Percentiles rank a stretch among this genome's conserved stretches.
phyloP scores from a whole-genome alignment of 2,113 vertebrate species.

The Chaetops frenatus region DNA sequence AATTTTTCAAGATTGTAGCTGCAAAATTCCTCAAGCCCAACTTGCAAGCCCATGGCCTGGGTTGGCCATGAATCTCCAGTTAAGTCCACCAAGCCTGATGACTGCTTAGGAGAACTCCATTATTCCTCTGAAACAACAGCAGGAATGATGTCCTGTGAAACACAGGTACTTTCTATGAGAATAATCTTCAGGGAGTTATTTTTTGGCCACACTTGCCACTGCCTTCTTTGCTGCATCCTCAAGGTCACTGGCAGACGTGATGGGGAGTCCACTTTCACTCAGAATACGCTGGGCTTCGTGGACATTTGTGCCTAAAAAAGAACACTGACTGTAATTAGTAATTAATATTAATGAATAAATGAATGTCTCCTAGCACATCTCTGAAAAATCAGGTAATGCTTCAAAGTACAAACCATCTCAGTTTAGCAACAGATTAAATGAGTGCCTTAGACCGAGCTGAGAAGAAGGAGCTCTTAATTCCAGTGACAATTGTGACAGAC shows the following conservation, averaged over 20 bases:
- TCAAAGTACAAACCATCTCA: background rate
- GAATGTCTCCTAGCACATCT: background rate
- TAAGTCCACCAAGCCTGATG: background rate
- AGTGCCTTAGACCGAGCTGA: background rate
- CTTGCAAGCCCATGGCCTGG: background rate
- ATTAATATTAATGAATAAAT: background rate
- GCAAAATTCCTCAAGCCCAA: background rate
- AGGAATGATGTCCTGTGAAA: background rate
- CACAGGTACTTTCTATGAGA: background rate
- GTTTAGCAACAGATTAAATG: background rate
- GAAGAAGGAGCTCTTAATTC: background rate
- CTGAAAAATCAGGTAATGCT: background rate
- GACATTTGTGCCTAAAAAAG: constrained; percentile 88
- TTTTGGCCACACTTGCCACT: constrained; percentile 83
- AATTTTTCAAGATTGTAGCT: background rate
- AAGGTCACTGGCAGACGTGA: constrained; percentile 82
- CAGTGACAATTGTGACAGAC: background rate
- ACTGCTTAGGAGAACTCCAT: background rate
- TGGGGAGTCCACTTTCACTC: constrained; percentile 87
- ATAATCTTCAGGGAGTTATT: constrained; percentile 50
- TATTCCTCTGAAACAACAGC: background rate
- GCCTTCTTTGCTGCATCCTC: constrained; percentile 95
- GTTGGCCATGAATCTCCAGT: rapidly evolving
- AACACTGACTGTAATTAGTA: background rate
- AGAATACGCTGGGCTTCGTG: constrained; percentile 89